These are phyloP conservation scores for Hipposideros larvatus DNA, from an alignment of 2,797 vertebrate genomes.

Conservation along the genomic window DNA sequence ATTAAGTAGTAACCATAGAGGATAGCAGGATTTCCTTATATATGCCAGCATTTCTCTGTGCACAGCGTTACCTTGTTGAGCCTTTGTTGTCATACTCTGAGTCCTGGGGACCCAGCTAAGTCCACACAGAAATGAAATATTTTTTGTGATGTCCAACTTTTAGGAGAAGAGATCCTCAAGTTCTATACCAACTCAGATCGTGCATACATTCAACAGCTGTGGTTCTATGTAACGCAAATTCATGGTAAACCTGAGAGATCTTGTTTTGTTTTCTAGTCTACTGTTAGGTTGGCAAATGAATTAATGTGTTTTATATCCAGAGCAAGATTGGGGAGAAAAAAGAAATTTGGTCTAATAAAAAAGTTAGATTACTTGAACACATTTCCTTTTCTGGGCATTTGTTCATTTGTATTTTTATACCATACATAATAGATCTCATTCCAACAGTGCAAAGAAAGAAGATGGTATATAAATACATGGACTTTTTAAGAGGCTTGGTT, in stretches of 20 bases:
- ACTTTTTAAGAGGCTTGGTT: neutral
- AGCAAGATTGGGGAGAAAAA: neutral
- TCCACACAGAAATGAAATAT: neutral
- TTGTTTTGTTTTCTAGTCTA: slow-evolving; percentile 12
- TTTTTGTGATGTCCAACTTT: neutral
- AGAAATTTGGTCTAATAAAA: neutral
- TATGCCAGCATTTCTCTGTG: neutral
- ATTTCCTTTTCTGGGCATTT: slow-evolving; percentile 8
- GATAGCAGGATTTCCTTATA: neutral
- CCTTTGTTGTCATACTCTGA: neutral
- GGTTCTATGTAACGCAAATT: neutral
- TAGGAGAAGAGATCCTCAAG: neutral
- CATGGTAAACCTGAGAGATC: neutral
- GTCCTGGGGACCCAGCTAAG: neutral
- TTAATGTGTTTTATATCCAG: slow-evolving; percentile 24
- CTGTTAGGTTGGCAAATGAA: neutral
- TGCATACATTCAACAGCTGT: neutral
- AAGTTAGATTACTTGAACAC: neutral
- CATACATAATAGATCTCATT: neutral
- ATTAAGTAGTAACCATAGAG: neutral
- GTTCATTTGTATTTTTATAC: slow-evolving; percentile 28
- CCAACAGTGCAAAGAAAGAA: neutral
- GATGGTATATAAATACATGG: neutral
- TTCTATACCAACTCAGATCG: neutral
- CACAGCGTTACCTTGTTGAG: neutral